Percentiles rank a stretch among this genome's conserved stretches.
Evolutionary conservation across 1,140 invertebrate genomes (phyloP).

Genomic region (Hermetia illucens): DNA sequence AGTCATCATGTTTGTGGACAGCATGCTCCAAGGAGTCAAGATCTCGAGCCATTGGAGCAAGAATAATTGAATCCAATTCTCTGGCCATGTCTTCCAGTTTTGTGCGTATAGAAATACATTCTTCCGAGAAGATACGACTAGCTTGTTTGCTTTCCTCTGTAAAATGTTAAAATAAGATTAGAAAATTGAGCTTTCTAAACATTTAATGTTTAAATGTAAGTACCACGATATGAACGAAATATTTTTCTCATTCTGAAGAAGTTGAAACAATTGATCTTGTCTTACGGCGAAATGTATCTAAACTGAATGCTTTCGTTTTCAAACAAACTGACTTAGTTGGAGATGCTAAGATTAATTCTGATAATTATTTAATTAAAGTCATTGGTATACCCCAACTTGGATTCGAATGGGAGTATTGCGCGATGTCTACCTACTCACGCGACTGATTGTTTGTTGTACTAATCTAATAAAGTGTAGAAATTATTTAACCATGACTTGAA

Average conservation of each 20-base stretch:
- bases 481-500: too few relatives aligned
- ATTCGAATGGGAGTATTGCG: too few relatives aligned
- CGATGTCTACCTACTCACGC: too few relatives aligned
- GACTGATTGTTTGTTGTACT: too few relatives aligned
- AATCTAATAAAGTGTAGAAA: too few relatives aligned
- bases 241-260: conserved; percentile 1
- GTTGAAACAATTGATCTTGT: background rate
- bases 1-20: conserved; percentile 80
- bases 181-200: background rate
- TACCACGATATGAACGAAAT: background rate
- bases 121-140: conserved; percentile 70
- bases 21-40: conserved; percentile 73
- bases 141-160: conserved; percentile 78
- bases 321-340: too few relatives aligned
- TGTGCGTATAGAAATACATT: conserved; percentile 63
- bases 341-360: too few relatives aligned
- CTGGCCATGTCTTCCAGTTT: conserved; percentile 75
- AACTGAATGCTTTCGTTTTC: conserved; percentile 2
- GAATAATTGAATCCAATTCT: conserved; percentile 62
- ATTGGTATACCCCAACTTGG: too few relatives aligned
- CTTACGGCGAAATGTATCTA: conserved; percentile 1
- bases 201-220: background rate
- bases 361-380: too few relatives aligned
- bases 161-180: conserved; percentile 15
- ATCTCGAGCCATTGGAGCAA: conserved; percentile 68